Evolutionary conservation across 2,888 invertebrate genomes (phyloP), one percentile per base, ranked within the genome.

Genomic region (Drosophila leonis): DNA sequence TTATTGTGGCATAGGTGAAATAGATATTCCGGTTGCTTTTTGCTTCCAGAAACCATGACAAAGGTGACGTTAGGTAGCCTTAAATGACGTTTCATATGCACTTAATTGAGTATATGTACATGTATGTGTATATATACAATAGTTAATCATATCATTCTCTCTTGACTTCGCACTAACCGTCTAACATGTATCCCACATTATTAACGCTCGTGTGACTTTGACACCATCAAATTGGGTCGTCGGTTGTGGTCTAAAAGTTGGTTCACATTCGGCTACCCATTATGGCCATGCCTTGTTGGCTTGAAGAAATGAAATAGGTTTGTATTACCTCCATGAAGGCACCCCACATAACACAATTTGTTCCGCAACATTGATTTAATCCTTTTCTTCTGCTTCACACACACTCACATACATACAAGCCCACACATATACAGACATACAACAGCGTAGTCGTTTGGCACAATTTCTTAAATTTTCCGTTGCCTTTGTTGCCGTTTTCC

Each of bases 311-410:
- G 72, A 79, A 81, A 86, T 88, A 69, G 73, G 71, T 73, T 65
- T 81, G 70, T 78, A 81, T 84, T 87, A 74, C 88, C 84, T 75
- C 54, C 72, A 65, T 73, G 57, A 39, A 55, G 46, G 55, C 61
- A 46, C 44, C 52, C 69, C 74, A 74, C 73, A 84, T 78, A 85
- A 76, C 79, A 61, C 85, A 86, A 86, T 86, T 86, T 86, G 86
- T 86, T 86, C 90, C 86, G 78, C 83, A 83, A 86, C 86, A 86
- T 86, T 86, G 90, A 84, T 90, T 86, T 89, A 90, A 86, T 90
- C 86, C 86, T 86, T 86, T 89, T 81, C 75, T 81, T 65, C 67
- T 77, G 52, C 70, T 55, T 24, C 55, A 62, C 68, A 70, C 56
- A 74, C 64, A 54, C 29, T 24, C 41, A 55, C 8, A 41, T 18